Evolutionary conservation across 2,113 vertebrate species (phyloP).

Genomic region (Dromiciops gliroides): DNA sequence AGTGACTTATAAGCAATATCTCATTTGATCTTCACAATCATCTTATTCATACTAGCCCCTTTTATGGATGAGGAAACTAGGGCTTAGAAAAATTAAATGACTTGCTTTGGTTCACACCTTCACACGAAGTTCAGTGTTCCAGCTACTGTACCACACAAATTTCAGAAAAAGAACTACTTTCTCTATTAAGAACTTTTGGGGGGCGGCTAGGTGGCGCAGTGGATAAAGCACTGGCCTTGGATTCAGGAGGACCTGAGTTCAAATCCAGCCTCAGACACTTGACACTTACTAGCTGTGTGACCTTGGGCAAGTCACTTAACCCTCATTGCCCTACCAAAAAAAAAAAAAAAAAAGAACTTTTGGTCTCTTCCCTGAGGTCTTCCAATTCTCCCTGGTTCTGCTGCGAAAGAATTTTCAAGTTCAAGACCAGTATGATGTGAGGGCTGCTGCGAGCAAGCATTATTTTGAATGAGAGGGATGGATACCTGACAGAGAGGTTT

Average conservation of each 20-base stretch:
- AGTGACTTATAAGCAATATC: background rate
- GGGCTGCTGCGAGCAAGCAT: background rate
- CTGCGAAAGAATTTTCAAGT: conserved; percentile 3
- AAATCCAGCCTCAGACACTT: too few relatives aligned
- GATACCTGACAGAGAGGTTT: conserved; percentile 1
- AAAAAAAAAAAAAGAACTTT: too few relatives aligned
- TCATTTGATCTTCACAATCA: background rate
- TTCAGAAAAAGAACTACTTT: background rate
- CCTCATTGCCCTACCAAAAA: too few relatives aligned
- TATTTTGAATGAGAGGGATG: background rate
- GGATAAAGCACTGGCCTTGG: too few relatives aligned
- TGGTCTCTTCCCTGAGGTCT: background rate
- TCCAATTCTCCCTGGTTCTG: too few relatives aligned
- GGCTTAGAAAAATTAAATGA: background rate
- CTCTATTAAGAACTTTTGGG: background rate
- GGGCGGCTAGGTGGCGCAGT: too few relatives aligned
- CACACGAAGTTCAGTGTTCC: too few relatives aligned
- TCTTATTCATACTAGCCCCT: background rate
- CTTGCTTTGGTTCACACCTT: background rate
- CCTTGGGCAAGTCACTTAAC: too few relatives aligned
- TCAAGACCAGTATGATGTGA: background rate
- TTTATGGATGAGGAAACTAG: too few relatives aligned
- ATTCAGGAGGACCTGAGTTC: too few relatives aligned
- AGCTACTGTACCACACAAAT: background rate
- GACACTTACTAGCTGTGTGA: too few relatives aligned